Percentiles rank a stretch among this genome's conserved stretches.
Evolutionary conservation across 2,113 vertebrate genomes (phyloP).

Genomic region (Tetrao urogallus): DNA sequence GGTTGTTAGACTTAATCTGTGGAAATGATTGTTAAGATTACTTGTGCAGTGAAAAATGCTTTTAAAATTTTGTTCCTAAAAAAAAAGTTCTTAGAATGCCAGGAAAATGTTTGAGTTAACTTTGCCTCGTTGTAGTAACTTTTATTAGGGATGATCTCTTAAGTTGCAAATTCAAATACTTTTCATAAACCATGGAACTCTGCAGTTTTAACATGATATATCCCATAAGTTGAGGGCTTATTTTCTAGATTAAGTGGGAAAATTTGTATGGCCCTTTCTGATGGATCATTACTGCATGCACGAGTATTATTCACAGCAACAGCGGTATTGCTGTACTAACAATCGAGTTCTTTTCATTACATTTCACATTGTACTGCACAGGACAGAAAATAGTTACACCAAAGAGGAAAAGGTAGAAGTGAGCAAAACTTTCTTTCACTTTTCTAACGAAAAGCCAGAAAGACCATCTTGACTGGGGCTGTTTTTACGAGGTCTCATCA

Average conservation of each 20-base stretch:
- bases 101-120: not conserved
- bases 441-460: not conserved
- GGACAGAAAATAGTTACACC: not conserved
- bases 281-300: not conserved
- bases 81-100: slow-evolving; percentile 22
- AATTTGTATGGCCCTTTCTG: not conserved
- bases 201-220: not conserved
- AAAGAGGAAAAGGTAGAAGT: not conserved
- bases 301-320: not conserved
- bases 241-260: not conserved
- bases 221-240: not conserved
- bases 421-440: slow-evolving; percentile 32
- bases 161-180: slow-evolving; percentile 2
- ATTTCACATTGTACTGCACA: not conserved
- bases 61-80: slow-evolving; percentile 16
- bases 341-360: not conserved
- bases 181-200: not conserved
- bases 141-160: not conserved
- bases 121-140: not conserved
- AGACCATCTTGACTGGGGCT: not conserved
- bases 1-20: slow-evolving; percentile 61
- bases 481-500: slow-evolving; percentile 17
- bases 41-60: slow-evolving; percentile 45
- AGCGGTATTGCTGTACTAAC: not conserved
- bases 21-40: slow-evolving; percentile 51